Conservation (phyloP, 2,888 invertebrate species). For the Philereme transversata region DNA sequence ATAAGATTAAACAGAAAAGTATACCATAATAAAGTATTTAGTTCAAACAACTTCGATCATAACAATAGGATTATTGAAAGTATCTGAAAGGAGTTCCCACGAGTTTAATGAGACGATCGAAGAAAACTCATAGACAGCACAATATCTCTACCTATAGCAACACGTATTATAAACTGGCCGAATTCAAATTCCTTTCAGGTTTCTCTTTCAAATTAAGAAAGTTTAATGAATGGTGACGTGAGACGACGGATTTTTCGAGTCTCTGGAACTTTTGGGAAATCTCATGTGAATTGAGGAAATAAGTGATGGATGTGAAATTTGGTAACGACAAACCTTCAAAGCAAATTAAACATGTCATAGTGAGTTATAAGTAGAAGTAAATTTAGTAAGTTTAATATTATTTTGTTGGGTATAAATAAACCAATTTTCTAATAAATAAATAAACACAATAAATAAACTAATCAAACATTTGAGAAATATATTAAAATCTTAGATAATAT, state of each 20-base stretch:
- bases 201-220: conserved; percentile 53
- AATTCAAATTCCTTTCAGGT: conserved; percentile 46
- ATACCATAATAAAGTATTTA: neutral
- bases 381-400: too few relatives aligned
- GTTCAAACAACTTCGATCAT: conserved; percentile 10
- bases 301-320: conserved; percentile 1
- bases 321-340: too few relatives aligned
- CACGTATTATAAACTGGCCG: conserved; percentile 36
- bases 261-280: conserved; percentile 11
- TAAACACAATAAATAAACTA: too few relatives aligned
- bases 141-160: neutral
- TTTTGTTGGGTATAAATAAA: too few relatives aligned
- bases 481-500: too few relatives aligned
- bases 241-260: conserved; percentile 12
- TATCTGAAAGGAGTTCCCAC: conserved; percentile 41
- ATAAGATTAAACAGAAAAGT: neutral
- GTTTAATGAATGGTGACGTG: conserved; percentile 49
- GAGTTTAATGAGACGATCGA: conserved; percentile 47
- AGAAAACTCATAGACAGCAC: conserved; percentile 24
- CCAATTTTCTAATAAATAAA: too few relatives aligned
- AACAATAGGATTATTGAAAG: conserved; percentile 43
- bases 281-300: conserved; percentile 15
- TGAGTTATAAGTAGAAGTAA: too few relatives aligned
- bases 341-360: too few relatives aligned
- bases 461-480: too few relatives aligned